A percentile compares a stretch with the other conserved stretches of the same genome.
Evolutionary conservation across 2,797 vertebrate genomes (phyloP).

Genomic region (Phoeniculus purpureus): DNA sequence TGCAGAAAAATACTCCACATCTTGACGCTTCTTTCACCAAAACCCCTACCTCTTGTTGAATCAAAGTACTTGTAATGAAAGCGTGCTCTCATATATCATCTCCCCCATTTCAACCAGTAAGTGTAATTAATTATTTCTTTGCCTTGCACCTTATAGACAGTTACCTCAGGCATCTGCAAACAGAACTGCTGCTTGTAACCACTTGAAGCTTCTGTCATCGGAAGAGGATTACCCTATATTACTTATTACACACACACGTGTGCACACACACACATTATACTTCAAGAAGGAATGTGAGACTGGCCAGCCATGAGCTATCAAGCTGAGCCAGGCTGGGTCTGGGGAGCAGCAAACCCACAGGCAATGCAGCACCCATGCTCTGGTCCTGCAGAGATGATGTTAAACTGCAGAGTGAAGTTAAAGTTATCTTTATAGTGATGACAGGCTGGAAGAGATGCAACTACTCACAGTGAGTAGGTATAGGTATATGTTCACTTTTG

Average conservation of each 20-base stretch:
- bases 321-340: conserved; percentile 56
- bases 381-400: not conserved
- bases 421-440: not conserved
- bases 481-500: not conserved
- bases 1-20: conserved; percentile 13
- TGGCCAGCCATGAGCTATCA: conserved; percentile 75
- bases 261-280: not conserved
- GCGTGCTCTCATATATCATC: not conserved
- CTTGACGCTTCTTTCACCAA: conserved; percentile 38
- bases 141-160: conserved; percentile 61
- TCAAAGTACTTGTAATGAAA: conserved; percentile 34
- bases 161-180: conserved; percentile 56
- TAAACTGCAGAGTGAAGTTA: not conserved
- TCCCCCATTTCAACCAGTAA: conserved; percentile 27
- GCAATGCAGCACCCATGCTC: not conserved
- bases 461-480: not conserved
- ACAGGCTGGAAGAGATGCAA: not conserved
- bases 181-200: conserved; percentile 73
- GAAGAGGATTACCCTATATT: conserved; percentile 65
- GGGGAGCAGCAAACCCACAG: conserved; percentile 27
- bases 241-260: not conserved
- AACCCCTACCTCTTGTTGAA: not conserved
- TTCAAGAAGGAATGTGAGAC: conserved; percentile 4
- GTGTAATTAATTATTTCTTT: conserved; percentile 63
- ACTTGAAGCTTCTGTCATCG: conserved; percentile 78